Evolutionary conservation across 2,888 invertebrate genomes (phyloP).

Genomic region (Petrolisthes manimaculis): DNA sequence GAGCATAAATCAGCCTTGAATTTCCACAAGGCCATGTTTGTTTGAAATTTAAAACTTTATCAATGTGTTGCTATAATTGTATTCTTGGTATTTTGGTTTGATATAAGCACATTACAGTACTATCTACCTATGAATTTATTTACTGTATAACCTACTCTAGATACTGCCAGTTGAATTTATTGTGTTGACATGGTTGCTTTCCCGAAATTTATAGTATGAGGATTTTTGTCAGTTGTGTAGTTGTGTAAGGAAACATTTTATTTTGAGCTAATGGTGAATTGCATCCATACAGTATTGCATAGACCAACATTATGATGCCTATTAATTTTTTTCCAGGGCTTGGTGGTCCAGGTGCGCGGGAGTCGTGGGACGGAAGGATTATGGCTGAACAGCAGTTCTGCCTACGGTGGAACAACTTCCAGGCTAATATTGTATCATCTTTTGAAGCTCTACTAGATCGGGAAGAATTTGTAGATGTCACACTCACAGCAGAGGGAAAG

Average conservation of each 20-base stretch:
- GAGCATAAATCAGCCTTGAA: too few relatives aligned
- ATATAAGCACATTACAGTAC: too few relatives aligned
- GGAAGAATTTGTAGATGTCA: constrained; percentile 87
- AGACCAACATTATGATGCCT: not conserved
- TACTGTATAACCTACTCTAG: too few relatives aligned
- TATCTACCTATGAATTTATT: too few relatives aligned
- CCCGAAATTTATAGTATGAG: too few relatives aligned
- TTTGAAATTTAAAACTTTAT: too few relatives aligned
- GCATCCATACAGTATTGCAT: not conserved
- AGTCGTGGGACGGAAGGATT: constrained; percentile 65
- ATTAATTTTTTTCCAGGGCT: constrained; percentile 52
- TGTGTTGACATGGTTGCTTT: not conserved
- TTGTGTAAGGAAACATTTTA: not conserved
- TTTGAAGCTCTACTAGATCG: constrained; percentile 72
- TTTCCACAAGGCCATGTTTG: too few relatives aligned
- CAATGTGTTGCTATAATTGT: too few relatives aligned
- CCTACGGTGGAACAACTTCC: constrained; percentile 66
- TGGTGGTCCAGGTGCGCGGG: constrained; percentile 65
- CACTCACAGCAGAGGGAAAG: constrained; percentile 85
- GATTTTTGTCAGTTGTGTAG: too few relatives aligned
- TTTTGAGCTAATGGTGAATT: not conserved
- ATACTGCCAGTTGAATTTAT: too few relatives aligned
- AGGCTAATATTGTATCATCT: constrained; percentile 65
- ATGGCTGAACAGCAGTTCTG: constrained; percentile 66
- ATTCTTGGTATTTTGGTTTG: too few relatives aligned